Evolutionary conservation across 2,888 invertebrate species (phyloP).

Genomic region (Ypsolopha scabrella): DNA sequence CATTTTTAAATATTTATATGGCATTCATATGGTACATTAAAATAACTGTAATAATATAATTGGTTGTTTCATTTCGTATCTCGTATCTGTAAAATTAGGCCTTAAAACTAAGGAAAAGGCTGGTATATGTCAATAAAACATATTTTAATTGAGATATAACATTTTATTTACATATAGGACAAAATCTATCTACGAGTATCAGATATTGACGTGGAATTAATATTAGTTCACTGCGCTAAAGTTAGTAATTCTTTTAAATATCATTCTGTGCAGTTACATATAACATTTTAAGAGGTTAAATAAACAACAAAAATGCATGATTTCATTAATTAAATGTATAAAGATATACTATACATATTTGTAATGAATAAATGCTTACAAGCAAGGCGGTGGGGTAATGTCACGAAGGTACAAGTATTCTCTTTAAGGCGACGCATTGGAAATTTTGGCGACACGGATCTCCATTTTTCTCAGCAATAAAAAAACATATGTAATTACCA

Average conservation of each 20-base stretch:
- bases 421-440: too few relatives aligned
- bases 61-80: constrained; percentile 41
- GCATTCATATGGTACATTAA: constrained; percentile 69
- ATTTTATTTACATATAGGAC: constrained; percentile 1
- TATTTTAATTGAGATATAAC: background rate
- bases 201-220: background rate
- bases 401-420: too few relatives aligned
- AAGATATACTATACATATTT: too few relatives aligned
- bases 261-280: background rate
- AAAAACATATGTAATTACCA: too few relatives aligned
- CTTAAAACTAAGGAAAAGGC: too few relatives aligned
- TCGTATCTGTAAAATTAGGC: too few relatives aligned
- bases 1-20: constrained; percentile 72
- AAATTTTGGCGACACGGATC: too few relatives aligned
- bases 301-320: too few relatives aligned
- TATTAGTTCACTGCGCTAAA: background rate
- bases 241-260: background rate
- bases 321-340: too few relatives aligned
- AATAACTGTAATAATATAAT: constrained; percentile 60
- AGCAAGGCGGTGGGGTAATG: too few relatives aligned
- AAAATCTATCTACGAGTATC: background rate
- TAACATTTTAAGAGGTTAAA: background rate
- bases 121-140: background rate
- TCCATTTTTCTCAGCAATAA: too few relatives aligned
- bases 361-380: too few relatives aligned